Base-by-base conservation (phyloP, 2,797 vertebrate species). In the Aldrovandia affinis region DNA sequence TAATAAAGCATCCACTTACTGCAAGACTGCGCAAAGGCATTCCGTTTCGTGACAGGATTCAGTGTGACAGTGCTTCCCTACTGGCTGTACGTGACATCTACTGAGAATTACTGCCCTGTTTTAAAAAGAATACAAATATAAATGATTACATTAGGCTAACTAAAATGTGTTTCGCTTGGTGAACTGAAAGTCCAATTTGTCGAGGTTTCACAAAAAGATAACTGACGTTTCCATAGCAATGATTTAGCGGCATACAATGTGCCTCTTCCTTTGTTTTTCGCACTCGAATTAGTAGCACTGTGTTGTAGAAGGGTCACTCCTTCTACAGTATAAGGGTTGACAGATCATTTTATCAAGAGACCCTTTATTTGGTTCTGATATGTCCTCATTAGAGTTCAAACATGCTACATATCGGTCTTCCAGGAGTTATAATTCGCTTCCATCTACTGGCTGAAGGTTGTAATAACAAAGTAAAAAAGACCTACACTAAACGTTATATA, bases 21-120 rank as follows among this genome's bases (percentile, higher is more conserved):
- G 47, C 50, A 79, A 79, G 77, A 47, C 77, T 79, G 77, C 77
- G 77, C 77, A 79, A 79, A 79, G 47, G 77, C 47, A 28, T 22
- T 50, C 6, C 3, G 4, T 79, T 54, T 54, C 77, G n/a, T 79
- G 44, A 79, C 77, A 18, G 77, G 20, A 22, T n/a, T n/a, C 73
- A 77, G 73, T 77, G 25, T 44, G 25, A 30, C 39, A 78, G 73
- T 54, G 44, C 10, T 30, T 30, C 30, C 12, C 15, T 15, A 79
- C 10, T 28, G 25, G 20, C 18, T 79, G 44, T 47, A 15, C 18
- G 15, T 79, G 44, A 15, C 30, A 54, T 79, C 68, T 20, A 4
- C 44, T 33, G n/a, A 2, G 28, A 30, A 28, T 7, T 25, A 22
- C 10, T 28, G 28, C 70, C 18, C 39, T 28, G 10, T 77, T n/a